phyloP scores from a whole-genome alignment of 2,888 invertebrate species.

The Chironomus riparius region DNA sequence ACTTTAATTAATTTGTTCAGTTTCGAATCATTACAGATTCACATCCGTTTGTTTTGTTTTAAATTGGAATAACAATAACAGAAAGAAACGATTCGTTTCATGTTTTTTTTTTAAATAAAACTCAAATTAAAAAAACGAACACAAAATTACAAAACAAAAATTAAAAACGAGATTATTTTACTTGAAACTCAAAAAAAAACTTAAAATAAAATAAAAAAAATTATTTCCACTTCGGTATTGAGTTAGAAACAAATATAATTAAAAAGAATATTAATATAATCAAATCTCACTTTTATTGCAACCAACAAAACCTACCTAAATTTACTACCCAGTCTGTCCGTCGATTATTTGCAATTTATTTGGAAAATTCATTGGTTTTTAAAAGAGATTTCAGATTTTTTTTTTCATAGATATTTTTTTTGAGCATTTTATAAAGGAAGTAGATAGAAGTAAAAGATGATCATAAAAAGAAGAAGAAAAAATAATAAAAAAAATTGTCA shows the following conservation, averaged over 20 bases:
- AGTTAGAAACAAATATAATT: too few species aligned
- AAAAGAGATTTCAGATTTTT: background rate
- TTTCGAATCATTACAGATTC: too few species aligned
- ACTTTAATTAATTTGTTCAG: too few species aligned
- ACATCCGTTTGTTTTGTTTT: too few species aligned
- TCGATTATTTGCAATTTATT: too few species aligned
- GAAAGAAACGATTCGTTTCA: background rate
- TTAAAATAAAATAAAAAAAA: too few species aligned
- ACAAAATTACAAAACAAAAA: background rate
- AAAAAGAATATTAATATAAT: too few species aligned
- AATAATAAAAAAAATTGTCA: background rate
- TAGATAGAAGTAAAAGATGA: background rate
- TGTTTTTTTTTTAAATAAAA: background rate
- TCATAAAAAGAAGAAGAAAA: background rate
- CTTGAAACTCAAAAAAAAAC: too few species aligned
- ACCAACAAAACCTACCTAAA: constrained; percentile 24
- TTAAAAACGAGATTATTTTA: background rate
- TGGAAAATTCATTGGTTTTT: background rate
- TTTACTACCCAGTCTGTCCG: constrained; percentile 24
- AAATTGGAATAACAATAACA: background rate
- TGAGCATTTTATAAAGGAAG: background rate
- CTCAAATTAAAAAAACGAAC: background rate
- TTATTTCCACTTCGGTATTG: too few species aligned
- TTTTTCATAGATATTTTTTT: background rate
- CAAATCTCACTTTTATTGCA: background rate